Percentiles rank a stretch among this genome's conserved stretches.
These are phyloP conservation scores for Episyrphus balteatus DNA, from an alignment of 1,140 invertebrate species.

Conservation along the genomic window DNA sequence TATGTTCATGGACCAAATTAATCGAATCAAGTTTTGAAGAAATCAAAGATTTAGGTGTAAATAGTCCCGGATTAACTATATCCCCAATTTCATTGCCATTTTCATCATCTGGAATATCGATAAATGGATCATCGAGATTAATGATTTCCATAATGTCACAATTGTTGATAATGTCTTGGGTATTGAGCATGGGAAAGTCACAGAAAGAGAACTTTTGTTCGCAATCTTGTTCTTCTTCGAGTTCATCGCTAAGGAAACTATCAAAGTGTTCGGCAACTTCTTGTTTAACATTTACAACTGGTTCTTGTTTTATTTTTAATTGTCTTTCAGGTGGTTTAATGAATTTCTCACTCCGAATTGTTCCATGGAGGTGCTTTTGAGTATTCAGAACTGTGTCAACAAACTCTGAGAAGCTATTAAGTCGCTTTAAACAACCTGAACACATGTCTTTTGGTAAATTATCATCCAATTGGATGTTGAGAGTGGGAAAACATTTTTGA, in stretches of 20 bases:
- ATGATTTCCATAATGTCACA: conserved; percentile 37
- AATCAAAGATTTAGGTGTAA: no score
- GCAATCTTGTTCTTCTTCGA: conserved; percentile 14
- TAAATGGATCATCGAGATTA: conserved; percentile 31
- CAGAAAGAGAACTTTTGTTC: conserved; percentile 32
- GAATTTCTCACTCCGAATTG: conserved; percentile 13
- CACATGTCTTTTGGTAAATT: conserved; percentile 27
- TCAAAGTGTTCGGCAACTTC: conserved; percentile 26
- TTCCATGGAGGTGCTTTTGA: conserved; percentile 25
- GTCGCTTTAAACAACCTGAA: conserved; percentile 15
- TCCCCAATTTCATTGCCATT: conserved; percentile 4
- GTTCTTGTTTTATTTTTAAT: conserved; percentile 32
- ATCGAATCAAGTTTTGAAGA: no score
- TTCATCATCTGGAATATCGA: conserved; percentile 30
- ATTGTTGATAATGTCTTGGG: conserved; percentile 33
- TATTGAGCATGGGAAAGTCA: conserved; percentile 29
- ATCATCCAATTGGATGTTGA: conserved; percentile 32
- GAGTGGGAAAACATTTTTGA: conserved; percentile 31
- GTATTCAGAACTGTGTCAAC: conserved; percentile 28
- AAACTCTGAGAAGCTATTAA: conserved; percentile 24
- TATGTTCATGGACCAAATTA: conserved; percentile 18
- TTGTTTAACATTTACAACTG: conserved; percentile 27
- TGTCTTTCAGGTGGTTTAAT: conserved; percentile 9
- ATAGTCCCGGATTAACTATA: no score
- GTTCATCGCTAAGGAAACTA: conserved; percentile 25